Base-by-base conservation (phyloP, 2,888 invertebrate genomes). In the Trilocha varians region DNA sequence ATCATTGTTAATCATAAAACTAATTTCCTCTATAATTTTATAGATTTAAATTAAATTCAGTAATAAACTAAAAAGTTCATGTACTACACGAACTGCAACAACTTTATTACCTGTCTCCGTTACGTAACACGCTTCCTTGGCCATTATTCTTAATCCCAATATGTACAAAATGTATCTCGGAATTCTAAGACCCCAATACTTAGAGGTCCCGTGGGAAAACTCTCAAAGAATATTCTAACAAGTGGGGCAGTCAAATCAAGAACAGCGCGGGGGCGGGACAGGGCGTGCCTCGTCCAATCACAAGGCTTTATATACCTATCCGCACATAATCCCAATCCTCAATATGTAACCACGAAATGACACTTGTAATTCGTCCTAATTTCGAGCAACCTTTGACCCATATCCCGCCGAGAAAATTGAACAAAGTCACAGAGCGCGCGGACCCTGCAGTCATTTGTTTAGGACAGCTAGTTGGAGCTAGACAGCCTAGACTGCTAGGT, bases 181-280 rank as follows among this genome's bases (percentile, higher is more conserved):
- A 18, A 17, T 11, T 13, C 34, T 13, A 11, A 34, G 9, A 4
- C 13, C 5, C 11, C 17, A 13, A 34, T 15, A 15, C 33, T 15
- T 9, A n/a, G 14, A 16, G 32, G 35, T 38, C 32, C 32, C 32
- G 32, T 13, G 32, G 15, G 32, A 13, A 32, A 38, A 32, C 15
- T 38, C 32, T 11, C 32, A 38, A 42, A 35, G 38, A 42, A 38
- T 38, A 38, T 32, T 25, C 35, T 34, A 39, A 42, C 32, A 42
- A 42, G 34, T 34, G 32, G 59, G 59, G 59, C 56, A 60, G 63
- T 66, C 64, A 65, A 72, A 74, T 64, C 60, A 62, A 65, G 70
- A 74, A 77, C 71, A 74, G 70, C 71, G 71, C 60, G 62, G 65
- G 68, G 77, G 78, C 78, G 79, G 74, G 70, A 79, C 74, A 53